These are phyloP conservation scores for Pyxicephalus adspersus DNA, from an alignment of 2,113 vertebrate species.

Conservation along the genomic window DNA sequence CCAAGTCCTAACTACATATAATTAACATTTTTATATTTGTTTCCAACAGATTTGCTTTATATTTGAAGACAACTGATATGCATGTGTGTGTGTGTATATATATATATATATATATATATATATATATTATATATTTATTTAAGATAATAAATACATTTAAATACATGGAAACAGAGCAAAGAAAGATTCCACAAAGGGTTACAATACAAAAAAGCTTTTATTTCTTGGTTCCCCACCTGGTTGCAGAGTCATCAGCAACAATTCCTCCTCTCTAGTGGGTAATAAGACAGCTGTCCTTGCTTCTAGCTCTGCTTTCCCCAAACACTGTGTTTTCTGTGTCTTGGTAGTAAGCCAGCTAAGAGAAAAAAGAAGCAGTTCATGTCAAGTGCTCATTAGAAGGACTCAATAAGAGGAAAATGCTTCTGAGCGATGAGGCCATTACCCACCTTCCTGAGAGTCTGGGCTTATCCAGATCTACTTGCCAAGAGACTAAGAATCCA, in stretches of 20 bases:
- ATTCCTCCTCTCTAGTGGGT: slow-evolving; percentile 28
- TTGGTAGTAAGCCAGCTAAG: slow-evolving; percentile 43
- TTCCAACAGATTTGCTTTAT: too few relatives aligned
- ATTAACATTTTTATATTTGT: too few relatives aligned
- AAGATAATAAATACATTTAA: too few relatives aligned
- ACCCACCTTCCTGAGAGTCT: slow-evolving; percentile 49
- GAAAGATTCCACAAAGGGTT: neutral
- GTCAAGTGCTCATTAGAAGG: slow-evolving; percentile 54
- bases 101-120: neutral
- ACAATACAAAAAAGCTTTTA: neutral
- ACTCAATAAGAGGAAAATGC: slow-evolving; percentile 50
- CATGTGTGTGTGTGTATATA: neutral
- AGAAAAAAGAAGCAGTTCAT: slow-evolving; percentile 39
- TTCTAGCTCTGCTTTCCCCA: slow-evolving; percentile 24
- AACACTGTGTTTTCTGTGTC: slow-evolving; percentile 38
- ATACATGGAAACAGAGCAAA: neutral
- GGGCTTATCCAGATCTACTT: slow-evolving; percentile 27
- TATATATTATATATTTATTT: neutral
- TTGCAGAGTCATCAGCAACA: slow-evolving; percentile 18
- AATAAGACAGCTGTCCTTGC: slow-evolving; percentile 49
- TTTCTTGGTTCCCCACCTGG: neutral
- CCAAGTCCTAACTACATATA: too few relatives aligned
- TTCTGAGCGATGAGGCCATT: slow-evolving; percentile 49
- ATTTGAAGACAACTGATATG: too few relatives aligned
- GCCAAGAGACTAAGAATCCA: slow-evolving; percentile 20